A percentile compares a stretch with the other conserved stretches of the same genome.
phyloP scores from a whole-genome alignment of 2,888 invertebrate genomes.

The Phortica magna region DNA sequence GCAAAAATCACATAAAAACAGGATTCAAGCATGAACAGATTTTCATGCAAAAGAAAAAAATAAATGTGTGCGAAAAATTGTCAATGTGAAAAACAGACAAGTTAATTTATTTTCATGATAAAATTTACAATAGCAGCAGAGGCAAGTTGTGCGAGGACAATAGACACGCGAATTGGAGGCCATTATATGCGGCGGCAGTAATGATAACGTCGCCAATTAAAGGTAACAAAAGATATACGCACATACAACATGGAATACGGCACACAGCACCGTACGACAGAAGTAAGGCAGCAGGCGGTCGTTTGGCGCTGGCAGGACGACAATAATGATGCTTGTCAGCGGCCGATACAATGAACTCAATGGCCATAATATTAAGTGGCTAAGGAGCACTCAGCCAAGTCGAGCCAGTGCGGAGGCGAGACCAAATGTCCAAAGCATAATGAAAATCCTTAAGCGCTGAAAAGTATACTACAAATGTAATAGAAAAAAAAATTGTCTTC shows the following conservation, averaged over 20 bases:
- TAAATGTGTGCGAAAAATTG: conserved; percentile 52
- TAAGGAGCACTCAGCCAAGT: background rate
- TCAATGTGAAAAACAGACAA: conserved; percentile 64
- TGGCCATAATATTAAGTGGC: background rate
- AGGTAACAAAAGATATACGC: conserved; percentile 62
- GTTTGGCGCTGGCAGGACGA: conserved; percentile 31
- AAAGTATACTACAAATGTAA: background rate
- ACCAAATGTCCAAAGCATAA: background rate
- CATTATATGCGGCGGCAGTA: conserved; percentile 24
- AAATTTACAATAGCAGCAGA: conserved; percentile 43
- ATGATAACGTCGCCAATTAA: conserved; percentile 62
- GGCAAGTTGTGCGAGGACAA: conserved; percentile 47
- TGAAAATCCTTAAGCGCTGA: background rate
- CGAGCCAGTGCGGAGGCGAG: background rate
- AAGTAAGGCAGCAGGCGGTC: background rate
- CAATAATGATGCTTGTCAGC: conserved; percentile 36
- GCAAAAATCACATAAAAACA: conserved; percentile 22
- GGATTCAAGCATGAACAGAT: background rate
- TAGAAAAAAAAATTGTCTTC: background rate
- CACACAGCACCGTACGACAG: background rate
- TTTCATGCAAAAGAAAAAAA: conserved; percentile 33
- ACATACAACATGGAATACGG: conserved; percentile 51
- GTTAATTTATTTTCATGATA: conserved; percentile 66
- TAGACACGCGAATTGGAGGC: conserved; percentile 26
- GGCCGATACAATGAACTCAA: background rate